Base-by-base conservation (phyloP, 2,113 vertebrate species). In the Plecturocebus donacophilus region DNA sequence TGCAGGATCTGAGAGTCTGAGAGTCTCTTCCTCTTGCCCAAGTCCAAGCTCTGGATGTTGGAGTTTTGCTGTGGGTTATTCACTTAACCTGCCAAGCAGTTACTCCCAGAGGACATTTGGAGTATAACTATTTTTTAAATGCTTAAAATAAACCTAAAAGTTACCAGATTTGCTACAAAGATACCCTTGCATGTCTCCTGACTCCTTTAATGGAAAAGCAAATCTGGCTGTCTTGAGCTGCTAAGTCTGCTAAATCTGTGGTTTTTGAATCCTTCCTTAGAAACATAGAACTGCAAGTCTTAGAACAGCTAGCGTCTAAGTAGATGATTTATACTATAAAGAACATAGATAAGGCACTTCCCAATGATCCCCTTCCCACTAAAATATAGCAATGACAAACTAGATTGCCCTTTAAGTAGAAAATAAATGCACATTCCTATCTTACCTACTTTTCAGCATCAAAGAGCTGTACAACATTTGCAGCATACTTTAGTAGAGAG, bases 181-280 rank as follows among this genome's bases (percentile, higher is more conserved):
- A 90, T 86, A 83, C 27, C 27, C 52, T 81, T 80, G 56, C 25
- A 3, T 49, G 49, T 70, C 64, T 95, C 25, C 71, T 38, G 71
- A 58, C 27, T 94, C 58, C 56, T 77, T 91, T 96, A 87, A 87
- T 52, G 96, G 96, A 66, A 83, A 56, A 94, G 52, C 70, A 87
- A 52, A 64, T 83, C 90, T 91, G 89, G 73, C 86, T 91, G 25
- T 54, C 52, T 73, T 40, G 54, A 92, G 54, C 64, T 84, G 77
- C 58, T 96, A 38, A 82, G 42, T 76, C 86, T 90, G 71, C 23
- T 38, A 77, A 70, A 21, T 90, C 95, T 91, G 79, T 94, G 92
- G 25, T 94, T 91, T 54, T 68, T 45, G 54, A 80, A 23, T 76
- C 80, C 80, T 93, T 68, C 40, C 83, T 93, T 87, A 79, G 73